Evolutionary conservation across 2,113 vertebrate genomes (phyloP).

Genomic region (Eonycteris spelaea): DNA sequence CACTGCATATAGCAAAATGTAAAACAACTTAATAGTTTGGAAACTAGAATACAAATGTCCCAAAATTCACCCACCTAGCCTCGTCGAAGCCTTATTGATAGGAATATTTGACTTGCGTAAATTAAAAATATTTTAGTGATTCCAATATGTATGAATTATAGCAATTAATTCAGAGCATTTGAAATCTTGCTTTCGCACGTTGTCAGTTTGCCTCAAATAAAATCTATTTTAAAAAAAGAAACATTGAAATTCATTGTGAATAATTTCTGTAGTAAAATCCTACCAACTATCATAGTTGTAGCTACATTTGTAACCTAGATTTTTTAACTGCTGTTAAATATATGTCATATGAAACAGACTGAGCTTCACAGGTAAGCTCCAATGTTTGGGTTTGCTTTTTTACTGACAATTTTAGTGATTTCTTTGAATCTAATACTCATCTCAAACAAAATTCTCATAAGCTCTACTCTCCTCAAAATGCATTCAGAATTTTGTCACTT

Average conservation of each 20-base stretch:
- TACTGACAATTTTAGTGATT: background rate
- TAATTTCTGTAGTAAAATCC: background rate
- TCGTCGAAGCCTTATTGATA: background rate
- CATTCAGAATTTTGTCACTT: background rate
- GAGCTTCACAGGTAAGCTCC: background rate
- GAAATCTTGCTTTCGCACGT: too few relatives aligned
- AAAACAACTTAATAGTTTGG: background rate
- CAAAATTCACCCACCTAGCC: background rate
- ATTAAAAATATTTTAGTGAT: slow-evolving; percentile 14
- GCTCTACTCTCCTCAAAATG: background rate
- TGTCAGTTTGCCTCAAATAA: too few relatives aligned
- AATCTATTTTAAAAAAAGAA: background rate
- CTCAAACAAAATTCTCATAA: background rate
- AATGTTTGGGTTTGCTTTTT: background rate
- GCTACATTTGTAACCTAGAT: background rate
- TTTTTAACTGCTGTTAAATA: slow-evolving; percentile 16
- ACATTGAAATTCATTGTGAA: background rate
- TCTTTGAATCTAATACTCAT: background rate
- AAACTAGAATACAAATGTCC: background rate
- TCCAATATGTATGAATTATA: background rate
- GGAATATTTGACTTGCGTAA: background rate
- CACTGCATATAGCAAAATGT: background rate
- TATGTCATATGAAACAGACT: background rate
- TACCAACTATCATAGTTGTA: background rate
- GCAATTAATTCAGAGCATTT: background rate